A percentile compares a stretch with the other conserved stretches of the same genome.
Conservation (phyloP, 1,140 invertebrate genomes). For the Panagrolaimus sp. region DNA sequence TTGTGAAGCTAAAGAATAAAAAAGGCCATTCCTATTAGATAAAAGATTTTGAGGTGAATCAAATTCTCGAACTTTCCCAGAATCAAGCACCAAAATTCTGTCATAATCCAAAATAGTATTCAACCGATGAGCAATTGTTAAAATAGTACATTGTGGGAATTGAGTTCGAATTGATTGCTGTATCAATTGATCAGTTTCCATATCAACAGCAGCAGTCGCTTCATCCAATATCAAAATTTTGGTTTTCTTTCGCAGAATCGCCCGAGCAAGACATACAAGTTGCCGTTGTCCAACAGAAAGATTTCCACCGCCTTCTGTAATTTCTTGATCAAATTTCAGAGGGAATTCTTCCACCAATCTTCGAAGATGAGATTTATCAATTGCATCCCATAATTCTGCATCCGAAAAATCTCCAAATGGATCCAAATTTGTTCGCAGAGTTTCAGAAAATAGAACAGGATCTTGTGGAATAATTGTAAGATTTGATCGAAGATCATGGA, state of each 20-base stretch:
- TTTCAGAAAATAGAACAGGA: slow-evolving; percentile 76
- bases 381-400: slow-evolving; percentile 68
- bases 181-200: slow-evolving; percentile 62
- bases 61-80: slow-evolving; percentile 61
- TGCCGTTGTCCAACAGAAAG: slow-evolving; percentile 64
- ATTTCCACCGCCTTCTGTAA: slow-evolving; percentile 58
- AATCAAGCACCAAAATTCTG: slow-evolving; percentile 61
- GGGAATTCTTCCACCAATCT: slow-evolving; percentile 47
- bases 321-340: slow-evolving; percentile 43
- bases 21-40: slow-evolving; percentile 12
- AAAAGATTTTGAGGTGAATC: slow-evolving; percentile 60
- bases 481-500: slow-evolving; percentile 70
- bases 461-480: slow-evolving; percentile 77
- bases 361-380: slow-evolving; percentile 68
- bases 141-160: slow-evolving; percentile 61
- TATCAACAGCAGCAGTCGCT: slow-evolving; percentile 65
- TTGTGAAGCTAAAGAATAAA: slow-evolving; percentile 4
- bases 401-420: slow-evolving; percentile 73
- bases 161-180: slow-evolving; percentile 61
- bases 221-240: slow-evolving; percentile 63
- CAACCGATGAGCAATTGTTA: slow-evolving; percentile 64
- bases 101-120: slow-evolving; percentile 61
- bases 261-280: slow-evolving; percentile 65
- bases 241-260: slow-evolving; percentile 62
- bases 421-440: slow-evolving; percentile 77